Evolutionary conservation across 2,888 invertebrate genomes (phyloP).

Genomic region (Dryococelus australis): DNA sequence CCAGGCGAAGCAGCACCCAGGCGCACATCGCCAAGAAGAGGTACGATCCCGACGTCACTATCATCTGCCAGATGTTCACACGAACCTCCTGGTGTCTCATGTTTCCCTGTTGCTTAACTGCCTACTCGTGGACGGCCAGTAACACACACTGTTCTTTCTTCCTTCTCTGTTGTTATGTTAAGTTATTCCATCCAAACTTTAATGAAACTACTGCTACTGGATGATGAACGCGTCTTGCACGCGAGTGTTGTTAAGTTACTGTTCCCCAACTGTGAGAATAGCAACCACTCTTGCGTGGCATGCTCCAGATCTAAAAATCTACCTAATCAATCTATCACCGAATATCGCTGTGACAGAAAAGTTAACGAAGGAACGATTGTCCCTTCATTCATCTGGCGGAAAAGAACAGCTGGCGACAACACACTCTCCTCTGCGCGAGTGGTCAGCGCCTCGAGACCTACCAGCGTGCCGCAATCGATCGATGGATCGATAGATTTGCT

Average conservation of each 20-base stretch:
- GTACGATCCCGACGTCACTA: slow-evolving; percentile 68
- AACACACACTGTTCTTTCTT: neutral
- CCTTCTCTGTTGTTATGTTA: neutral
- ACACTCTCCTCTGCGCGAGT: neutral
- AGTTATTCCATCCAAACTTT: neutral
- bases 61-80: slow-evolving; percentile 73
- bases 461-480: neutral
- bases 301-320: neutral
- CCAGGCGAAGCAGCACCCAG: slow-evolving; percentile 71
- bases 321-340: neutral
- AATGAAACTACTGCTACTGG: neutral
- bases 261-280: neutral
- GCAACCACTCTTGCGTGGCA: neutral
- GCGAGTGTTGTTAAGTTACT: neutral
- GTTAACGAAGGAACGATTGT: neutral
- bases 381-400: neutral
- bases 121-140: neutral
- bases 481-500: neutral
- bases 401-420: neutral
- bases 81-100: slow-evolving; percentile 74
- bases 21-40: slow-evolving; percentile 67
- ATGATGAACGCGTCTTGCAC: neutral
- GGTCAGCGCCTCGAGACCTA: neutral
- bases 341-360: neutral
- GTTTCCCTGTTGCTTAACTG: neutral